Evolutionary conservation across 2,113 vertebrate species (phyloP).

Genomic region (Gymnobelideus leadbeateri): DNA sequence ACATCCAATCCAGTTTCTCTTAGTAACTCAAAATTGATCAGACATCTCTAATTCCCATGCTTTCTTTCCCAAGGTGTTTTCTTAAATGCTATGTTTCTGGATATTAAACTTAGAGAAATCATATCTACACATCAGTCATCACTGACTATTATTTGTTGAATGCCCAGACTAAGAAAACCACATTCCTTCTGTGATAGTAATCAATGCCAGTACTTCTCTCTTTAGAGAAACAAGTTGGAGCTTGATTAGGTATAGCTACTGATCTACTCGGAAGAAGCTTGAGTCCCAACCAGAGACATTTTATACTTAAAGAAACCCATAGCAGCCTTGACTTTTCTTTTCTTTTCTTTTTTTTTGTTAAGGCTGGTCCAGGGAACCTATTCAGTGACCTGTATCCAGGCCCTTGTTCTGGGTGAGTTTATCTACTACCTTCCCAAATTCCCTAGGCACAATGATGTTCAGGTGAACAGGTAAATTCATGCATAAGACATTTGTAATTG

Average conservation of each 20-base stretch:
- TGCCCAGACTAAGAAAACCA: constrained; percentile 83
- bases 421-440: constrained; percentile 48
- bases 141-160: constrained; percentile 76
- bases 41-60: constrained; percentile 62
- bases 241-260: constrained; percentile 79
- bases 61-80: constrained; percentile 77
- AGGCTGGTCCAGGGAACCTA: constrained; percentile 53
- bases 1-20: constrained; percentile 6
- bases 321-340: neutral
- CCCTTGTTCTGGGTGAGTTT: constrained; percentile 42
- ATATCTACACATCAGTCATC: constrained; percentile 79
- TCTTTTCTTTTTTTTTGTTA: neutral
- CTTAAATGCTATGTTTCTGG: constrained; percentile 73
- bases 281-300: constrained; percentile 51
- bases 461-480: constrained; percentile 80
- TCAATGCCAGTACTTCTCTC: constrained; percentile 79
- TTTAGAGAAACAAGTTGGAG: constrained; percentile 78
- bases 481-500: constrained; percentile 76
- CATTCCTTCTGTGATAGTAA: constrained; percentile 85
- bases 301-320: neutral
- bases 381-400: constrained; percentile 11
- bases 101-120: constrained; percentile 76
- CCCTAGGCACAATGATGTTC: constrained; percentile 59
- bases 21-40: constrained; percentile 71
- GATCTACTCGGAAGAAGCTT: constrained; percentile 69